Evolutionary conservation across 1,140 invertebrate genomes (phyloP).

Genomic region (Galleria mellonella): DNA sequence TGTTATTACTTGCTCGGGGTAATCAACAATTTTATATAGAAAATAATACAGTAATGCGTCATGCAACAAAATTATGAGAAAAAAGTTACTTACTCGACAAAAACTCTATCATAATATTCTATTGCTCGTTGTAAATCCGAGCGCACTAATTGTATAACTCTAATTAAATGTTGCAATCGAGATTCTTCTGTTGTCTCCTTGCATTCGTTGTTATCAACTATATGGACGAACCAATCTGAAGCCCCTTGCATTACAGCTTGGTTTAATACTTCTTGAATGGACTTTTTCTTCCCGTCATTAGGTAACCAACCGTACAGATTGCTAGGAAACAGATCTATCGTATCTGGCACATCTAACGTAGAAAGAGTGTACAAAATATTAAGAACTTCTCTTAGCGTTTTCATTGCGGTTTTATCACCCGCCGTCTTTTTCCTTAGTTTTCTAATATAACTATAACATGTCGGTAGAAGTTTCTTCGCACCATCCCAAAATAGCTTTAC

Average conservation of each 20-base stretch:
- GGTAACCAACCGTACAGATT: conserved; percentile 80
- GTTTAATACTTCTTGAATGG: conserved; percentile 77
- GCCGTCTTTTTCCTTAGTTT: conserved; percentile 82
- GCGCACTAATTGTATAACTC: conserved; percentile 87
- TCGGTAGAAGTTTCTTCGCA: conserved; percentile 82
- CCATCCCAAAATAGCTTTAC: conserved; percentile 87
- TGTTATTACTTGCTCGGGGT: no score
- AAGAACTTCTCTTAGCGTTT: conserved; percentile 80
- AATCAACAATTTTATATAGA: no score
- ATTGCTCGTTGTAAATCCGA: conserved; percentile 87
- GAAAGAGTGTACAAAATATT: conserved; percentile 79
- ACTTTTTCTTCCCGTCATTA: conserved; percentile 71
- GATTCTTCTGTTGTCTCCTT: conserved; percentile 78
- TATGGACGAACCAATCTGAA: conserved; percentile 84
- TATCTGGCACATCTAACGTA: conserved; percentile 75
- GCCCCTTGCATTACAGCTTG: conserved; percentile 83
- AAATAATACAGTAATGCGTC: no score
- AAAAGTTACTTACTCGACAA: conserved; percentile 80
- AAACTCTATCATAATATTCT: conserved; percentile 88
- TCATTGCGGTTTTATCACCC: conserved; percentile 81
- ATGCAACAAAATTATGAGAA: not conserved
- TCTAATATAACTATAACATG: conserved; percentile 82
- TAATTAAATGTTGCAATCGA: conserved; percentile 83
- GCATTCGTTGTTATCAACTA: conserved; percentile 79
- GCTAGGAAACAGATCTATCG: conserved; percentile 80